Evolutionary conservation across 2,113 vertebrate genomes (phyloP).

Genomic region (Pseudonaja textilis): DNA sequence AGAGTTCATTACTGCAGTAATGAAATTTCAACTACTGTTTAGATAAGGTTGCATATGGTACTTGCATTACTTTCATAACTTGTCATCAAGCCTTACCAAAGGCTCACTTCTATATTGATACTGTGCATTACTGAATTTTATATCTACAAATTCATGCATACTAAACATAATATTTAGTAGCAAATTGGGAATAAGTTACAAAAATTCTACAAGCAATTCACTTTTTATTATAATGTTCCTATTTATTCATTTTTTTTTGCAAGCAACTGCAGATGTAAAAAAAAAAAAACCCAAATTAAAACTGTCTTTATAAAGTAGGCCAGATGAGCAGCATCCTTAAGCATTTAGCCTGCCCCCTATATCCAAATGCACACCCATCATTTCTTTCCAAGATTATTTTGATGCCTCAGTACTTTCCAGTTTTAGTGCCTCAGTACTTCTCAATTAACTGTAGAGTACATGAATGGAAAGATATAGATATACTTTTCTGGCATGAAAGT

Average conservation of each 20-base stretch:
- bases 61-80: slow-evolving; percentile 26
- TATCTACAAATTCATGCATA: not conserved
- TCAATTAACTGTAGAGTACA: not conserved
- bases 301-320: not conserved
- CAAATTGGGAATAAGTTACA: slow-evolving; percentile 11
- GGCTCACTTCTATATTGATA: not conserved
- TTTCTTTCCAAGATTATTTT: not conserved
- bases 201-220: slow-evolving; percentile 1
- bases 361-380: not conserved
- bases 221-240: not conserved
- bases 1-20: slow-evolving; percentile 37
- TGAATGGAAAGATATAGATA: not conserved
- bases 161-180: slow-evolving; percentile 1
- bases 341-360: not conserved
- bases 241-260: not conserved
- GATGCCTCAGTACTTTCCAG: not conserved
- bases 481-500: not conserved
- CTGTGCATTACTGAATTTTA: not conserved
- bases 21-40: slow-evolving; percentile 36
- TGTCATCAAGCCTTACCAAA: slow-evolving; percentile 27
- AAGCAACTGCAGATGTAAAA: not conserved
- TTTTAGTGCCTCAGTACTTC: not conserved
- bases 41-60: slow-evolving; percentile 35
- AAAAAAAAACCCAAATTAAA: slow-evolving; percentile 1
- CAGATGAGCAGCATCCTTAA: not conserved